These are phyloP conservation scores for Drosophila setifemur DNA, from an alignment of 1,140 invertebrate genomes.

Conservation along the genomic window DNA sequence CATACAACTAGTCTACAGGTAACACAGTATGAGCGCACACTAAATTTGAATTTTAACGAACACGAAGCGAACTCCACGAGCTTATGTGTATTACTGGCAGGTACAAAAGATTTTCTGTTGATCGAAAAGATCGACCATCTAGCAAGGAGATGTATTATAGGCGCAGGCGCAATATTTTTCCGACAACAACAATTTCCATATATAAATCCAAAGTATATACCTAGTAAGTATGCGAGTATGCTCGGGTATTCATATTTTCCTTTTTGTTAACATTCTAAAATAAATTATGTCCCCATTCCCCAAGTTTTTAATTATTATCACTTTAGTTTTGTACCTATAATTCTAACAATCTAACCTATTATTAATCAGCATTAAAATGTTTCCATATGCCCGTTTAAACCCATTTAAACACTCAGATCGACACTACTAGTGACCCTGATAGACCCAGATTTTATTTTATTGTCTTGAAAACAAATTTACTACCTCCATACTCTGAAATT, in stretches of 20 bases:
- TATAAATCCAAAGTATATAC: not conserved
- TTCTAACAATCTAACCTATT: no score
- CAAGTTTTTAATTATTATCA: no score
- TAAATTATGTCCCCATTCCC: no score
- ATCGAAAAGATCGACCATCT: constrained; percentile 2
- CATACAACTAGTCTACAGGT: constrained; percentile 71
- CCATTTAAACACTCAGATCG: no score
- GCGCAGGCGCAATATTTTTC: not conserved
- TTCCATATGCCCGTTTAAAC: no score
- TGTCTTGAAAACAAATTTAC: no score
- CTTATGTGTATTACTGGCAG: constrained; percentile 71
- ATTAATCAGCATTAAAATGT: no score
- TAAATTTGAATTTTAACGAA: constrained; percentile 50
- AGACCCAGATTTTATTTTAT: no score
- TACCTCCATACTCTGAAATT: no score
- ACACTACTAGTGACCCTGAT: no score
- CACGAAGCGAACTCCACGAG: constrained; percentile 73
- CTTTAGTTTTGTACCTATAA: no score
- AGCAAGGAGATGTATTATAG: not conserved
- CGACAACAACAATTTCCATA: not conserved
- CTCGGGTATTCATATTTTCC: not conserved
- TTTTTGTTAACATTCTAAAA: not conserved
- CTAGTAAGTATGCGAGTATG: not conserved
- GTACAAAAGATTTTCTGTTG: constrained; percentile 17
- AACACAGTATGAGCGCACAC: constrained; percentile 54